A percentile compares a stretch with the other conserved stretches of the same genome.
Evolutionary conservation across 2,888 invertebrate species (phyloP).

Genomic region (Drosophila setosimentum): DNA sequence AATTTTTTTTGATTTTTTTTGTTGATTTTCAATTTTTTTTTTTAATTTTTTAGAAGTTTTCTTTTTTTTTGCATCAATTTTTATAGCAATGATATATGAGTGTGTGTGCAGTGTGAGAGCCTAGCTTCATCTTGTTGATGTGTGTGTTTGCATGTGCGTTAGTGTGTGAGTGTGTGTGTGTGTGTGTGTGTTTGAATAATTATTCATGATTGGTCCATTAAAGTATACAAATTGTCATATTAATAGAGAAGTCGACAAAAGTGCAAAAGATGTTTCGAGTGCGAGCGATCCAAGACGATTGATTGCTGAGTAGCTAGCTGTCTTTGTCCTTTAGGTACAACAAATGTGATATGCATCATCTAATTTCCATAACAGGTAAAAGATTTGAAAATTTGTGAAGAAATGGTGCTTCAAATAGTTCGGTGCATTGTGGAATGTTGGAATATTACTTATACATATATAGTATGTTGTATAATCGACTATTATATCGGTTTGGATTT

Average conservation of each 20-base stretch:
- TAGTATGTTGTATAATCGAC: constrained; percentile 8
- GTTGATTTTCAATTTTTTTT: constrained; percentile 22
- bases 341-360: constrained; percentile 66
- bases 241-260: constrained; percentile 37
- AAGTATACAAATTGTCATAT: constrained; percentile 46
- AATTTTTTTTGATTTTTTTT: constrained; percentile 16
- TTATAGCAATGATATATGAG: constrained; percentile 70
- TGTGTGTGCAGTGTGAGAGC: constrained; percentile 58
- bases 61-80: constrained; percentile 42
- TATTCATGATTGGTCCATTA: constrained; percentile 67
- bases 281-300: constrained; percentile 50
- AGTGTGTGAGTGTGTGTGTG: neutral
- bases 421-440: constrained; percentile 42
- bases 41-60: constrained; percentile 31
- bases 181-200: constrained; percentile 18
- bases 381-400: constrained; percentile 28
- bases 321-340: constrained; percentile 18
- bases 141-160: neutral
- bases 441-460: constrained; percentile 9
- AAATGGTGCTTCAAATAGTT: constrained; percentile 41
- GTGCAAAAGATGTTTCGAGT: constrained; percentile 37
- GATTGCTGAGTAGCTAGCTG: constrained; percentile 32
- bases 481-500: constrained; percentile 7
- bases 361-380: constrained; percentile 33
- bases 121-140: constrained; percentile 36